Evolutionary conservation across 2,888 invertebrate genomes (phyloP).

Genomic region (Parapristionchus giblindavisi): DNA sequence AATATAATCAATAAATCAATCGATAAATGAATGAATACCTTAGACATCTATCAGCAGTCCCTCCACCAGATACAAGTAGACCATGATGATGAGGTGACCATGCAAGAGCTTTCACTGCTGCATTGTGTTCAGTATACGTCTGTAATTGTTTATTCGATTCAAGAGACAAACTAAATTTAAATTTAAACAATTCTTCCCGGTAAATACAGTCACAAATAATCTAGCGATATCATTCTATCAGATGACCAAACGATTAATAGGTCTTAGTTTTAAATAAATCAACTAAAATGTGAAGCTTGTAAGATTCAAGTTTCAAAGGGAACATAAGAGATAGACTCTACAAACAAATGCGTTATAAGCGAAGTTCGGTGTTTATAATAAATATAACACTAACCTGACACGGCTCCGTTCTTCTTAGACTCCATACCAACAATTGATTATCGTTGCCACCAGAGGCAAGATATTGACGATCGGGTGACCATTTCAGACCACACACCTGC

Average conservation of each 20-base stretch:
- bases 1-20: not conserved
- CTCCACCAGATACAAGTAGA: conserved; percentile 93
- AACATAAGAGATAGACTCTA: no score
- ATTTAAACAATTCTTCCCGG: not conserved
- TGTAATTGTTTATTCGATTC: conserved; percentile 73
- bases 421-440: conserved; percentile 92
- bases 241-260: no score
- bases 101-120: conserved; percentile 94
- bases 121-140: conserved; percentile 93
- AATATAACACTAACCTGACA: conserved; percentile 40
- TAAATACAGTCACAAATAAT: not conserved
- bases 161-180: not conserved
- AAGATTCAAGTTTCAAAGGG: no score
- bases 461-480: conserved; percentile 97
- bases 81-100: conserved; percentile 99
- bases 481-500: conserved; percentile 88
- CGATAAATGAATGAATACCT: conserved; percentile 73
- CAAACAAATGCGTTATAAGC: no score
- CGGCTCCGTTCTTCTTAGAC: conserved; percentile 82
- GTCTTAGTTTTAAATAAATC: no score
- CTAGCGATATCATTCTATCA: not conserved
- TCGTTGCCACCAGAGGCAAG: conserved; percentile 98
- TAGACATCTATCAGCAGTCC: conserved; percentile 93
- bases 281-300: no score
- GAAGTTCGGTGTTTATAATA: not conserved